phyloP scores from a whole-genome alignment of 2,113 vertebrate species.

The Dasyurus viverrinus region DNA sequence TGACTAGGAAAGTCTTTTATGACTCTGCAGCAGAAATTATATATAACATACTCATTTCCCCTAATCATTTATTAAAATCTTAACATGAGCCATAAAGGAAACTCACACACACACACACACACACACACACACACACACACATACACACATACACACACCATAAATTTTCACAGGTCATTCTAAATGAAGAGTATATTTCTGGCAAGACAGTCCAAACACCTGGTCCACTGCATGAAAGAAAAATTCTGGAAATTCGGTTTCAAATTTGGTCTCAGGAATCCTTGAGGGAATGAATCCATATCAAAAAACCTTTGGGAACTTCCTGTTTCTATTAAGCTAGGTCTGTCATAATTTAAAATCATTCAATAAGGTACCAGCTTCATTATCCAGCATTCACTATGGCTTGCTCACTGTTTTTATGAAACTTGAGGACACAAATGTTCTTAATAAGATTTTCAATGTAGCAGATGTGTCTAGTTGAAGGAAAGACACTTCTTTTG shows the following conservation, averaged over 20 bases:
- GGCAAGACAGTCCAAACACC: slow-evolving; percentile 52
- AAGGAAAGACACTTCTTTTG: slow-evolving; percentile 16
- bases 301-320: slow-evolving; percentile 27
- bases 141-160: slow-evolving; percentile 28
- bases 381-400: slow-evolving; percentile 27
- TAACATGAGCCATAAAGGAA: slow-evolving; percentile 5
- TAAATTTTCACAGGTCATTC: slow-evolving; percentile 5
- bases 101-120: slow-evolving; percentile 24
- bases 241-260: slow-evolving; percentile 34
- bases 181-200: slow-evolving; percentile 18
- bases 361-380: neutral
- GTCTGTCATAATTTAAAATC: slow-evolving; percentile 40
- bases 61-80: slow-evolving; percentile 31
- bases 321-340: slow-evolving; percentile 26
- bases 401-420: slow-evolving; percentile 22
- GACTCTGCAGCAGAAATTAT: neutral
- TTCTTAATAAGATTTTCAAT: slow-evolving; percentile 53
- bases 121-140: slow-evolving; percentile 37
- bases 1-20: neutral
- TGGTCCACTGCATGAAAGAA: slow-evolving; percentile 50
- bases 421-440: slow-evolving; percentile 40
- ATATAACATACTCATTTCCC: slow-evolving; percentile 15
- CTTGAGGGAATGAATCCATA: slow-evolving; percentile 27
- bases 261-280: slow-evolving; percentile 33
- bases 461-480: slow-evolving; percentile 44